These are phyloP conservation scores for Empis stercorea DNA, from an alignment of 2,888 invertebrate genomes.

Conservation along the genomic window DNA sequence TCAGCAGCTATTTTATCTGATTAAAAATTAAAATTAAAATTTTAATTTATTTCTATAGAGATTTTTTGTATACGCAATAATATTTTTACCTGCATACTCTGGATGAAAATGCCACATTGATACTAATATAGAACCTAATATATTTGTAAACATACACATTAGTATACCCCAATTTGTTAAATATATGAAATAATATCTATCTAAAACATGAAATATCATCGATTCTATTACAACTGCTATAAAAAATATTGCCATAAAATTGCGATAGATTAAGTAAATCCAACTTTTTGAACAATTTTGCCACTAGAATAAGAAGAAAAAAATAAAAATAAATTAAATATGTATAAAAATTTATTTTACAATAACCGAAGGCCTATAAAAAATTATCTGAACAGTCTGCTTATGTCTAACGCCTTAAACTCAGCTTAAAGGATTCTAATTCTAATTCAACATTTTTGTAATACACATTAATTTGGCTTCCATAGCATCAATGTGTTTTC, in stretches of 20 bases:
- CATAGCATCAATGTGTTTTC: too few species aligned
- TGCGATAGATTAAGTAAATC: slow-evolving; percentile 30
- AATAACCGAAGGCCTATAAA: too few species aligned
- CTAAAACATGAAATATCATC: slow-evolving; percentile 18
- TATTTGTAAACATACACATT: slow-evolving; percentile 31
- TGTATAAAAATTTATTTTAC: not conserved
- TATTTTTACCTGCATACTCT: slow-evolving; percentile 32
- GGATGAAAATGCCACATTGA: slow-evolving; percentile 33
- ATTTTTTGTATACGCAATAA: too few species aligned
- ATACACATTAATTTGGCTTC: too few species aligned
- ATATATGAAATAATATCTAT: slow-evolving; percentile 30
- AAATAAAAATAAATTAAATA: slow-evolving; percentile 1
- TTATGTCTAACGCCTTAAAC: too few species aligned
- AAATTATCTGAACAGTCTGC: too few species aligned
- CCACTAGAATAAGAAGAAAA: slow-evolving; percentile 28
- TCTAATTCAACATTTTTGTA: too few species aligned
- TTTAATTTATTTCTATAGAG: not conserved
- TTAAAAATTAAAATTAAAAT: not conserved
- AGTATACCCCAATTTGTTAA: slow-evolving; percentile 35
- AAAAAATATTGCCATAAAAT: slow-evolving; percentile 31
- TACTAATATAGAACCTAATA: slow-evolving; percentile 29
- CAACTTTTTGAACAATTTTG: slow-evolving; percentile 31
- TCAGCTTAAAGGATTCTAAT: too few species aligned
- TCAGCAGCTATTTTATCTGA: slow-evolving; percentile 29
- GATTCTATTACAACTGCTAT: slow-evolving; percentile 27